Conservation (phyloP, 1,140 invertebrate genomes). For the Ericerus pela region DNA sequence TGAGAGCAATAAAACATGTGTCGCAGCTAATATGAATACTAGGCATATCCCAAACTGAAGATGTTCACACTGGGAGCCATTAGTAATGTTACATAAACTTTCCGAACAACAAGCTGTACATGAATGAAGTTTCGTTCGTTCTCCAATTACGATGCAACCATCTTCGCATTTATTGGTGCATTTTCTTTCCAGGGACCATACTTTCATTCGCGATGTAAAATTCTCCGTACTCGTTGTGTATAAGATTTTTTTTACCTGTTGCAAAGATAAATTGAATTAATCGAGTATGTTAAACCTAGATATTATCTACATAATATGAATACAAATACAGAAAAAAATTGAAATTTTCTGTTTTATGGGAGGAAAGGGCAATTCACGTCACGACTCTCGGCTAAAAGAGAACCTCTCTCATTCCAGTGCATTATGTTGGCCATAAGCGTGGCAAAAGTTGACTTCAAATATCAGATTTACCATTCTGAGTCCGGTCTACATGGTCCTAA, state of each 20-base stretch:
- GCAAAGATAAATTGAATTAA: neutral
- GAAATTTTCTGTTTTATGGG: neutral
- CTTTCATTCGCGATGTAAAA: constrained; percentile 50
- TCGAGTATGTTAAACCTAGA: neutral
- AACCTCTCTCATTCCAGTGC: neutral
- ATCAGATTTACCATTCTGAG: no score
- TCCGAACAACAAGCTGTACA: constrained; percentile 61
- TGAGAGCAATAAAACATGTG: no score
- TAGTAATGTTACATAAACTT: constrained; percentile 60
- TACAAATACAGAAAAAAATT: neutral
- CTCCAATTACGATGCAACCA: constrained; percentile 68
- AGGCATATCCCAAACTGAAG: no score
- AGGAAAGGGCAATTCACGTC: neutral
- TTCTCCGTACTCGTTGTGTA: constrained; percentile 68
- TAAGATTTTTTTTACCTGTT: constrained; percentile 62
- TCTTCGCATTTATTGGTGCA: constrained; percentile 66
- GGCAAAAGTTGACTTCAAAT: neutral
- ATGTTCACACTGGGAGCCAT: no score
- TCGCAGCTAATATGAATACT: no score
- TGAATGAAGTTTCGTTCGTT: constrained; percentile 66
- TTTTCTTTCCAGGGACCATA: constrained; percentile 67
- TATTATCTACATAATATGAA: neutral
- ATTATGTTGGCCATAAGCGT: neutral
- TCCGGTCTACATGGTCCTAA: no score
- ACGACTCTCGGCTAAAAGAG: neutral